A percentile compares a stretch with the other conserved stretches of the same genome.
Evolutionary conservation across 2,888 invertebrate species (phyloP).

Genomic region (Subacronicta megacephala): DNA sequence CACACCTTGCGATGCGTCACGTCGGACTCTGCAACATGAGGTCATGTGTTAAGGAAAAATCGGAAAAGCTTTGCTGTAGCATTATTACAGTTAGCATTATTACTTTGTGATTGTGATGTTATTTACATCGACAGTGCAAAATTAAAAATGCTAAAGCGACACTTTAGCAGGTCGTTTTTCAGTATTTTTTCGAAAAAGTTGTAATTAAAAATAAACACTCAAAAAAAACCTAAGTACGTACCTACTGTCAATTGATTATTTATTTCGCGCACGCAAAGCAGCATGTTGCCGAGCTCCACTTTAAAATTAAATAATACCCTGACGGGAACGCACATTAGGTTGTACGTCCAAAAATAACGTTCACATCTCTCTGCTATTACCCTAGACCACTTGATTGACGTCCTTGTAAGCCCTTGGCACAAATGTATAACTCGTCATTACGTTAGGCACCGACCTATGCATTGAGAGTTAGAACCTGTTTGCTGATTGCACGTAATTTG

Average conservation of each 20-base stretch:
- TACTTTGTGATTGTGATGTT: no score
- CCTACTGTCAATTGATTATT: no score
- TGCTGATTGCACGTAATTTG: conserved; percentile 28
- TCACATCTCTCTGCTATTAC: conserved; percentile 28
- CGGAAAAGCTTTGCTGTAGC: no score
- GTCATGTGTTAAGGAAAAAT: no score
- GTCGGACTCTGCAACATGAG: neutral
- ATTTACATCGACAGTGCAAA: no score
- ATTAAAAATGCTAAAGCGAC: no score
- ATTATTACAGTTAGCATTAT: no score
- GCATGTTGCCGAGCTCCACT: neutral
- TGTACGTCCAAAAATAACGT: conserved; percentile 43
- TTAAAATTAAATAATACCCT: conserved; percentile 42
- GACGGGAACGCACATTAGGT: conserved; percentile 27
- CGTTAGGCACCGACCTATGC: conserved; percentile 38
- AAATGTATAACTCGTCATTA: conserved; percentile 48
- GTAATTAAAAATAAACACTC: no score
- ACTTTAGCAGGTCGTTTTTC: no score
- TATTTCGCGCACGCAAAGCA: no score
- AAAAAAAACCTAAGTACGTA: no score
- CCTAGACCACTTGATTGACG: conserved; percentile 45
- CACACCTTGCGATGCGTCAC: neutral
- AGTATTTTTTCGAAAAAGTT: no score
- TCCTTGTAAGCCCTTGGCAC: conserved; percentile 56
- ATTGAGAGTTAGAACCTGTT: conserved; percentile 38